Conservation (phyloP, 2,113 vertebrate species). For the Axis porcinus region DNA sequence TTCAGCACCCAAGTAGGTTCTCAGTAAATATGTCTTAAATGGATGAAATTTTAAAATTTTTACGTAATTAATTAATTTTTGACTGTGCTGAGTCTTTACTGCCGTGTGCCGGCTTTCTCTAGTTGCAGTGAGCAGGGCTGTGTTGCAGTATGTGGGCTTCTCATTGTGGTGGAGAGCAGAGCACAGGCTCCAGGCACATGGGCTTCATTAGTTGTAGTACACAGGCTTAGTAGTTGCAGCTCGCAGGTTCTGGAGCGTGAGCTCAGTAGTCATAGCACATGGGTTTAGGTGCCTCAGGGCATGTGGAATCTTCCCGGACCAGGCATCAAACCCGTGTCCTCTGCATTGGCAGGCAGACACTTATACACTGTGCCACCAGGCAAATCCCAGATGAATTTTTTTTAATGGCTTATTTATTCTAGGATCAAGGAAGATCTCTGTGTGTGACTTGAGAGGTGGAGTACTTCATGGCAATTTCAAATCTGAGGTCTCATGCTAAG, state of each 20-base stretch:
- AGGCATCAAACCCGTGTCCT: not conserved
- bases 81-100: not conserved
- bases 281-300: not conserved
- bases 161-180: not conserved
- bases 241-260: not conserved
- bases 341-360: not conserved
- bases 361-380: not conserved
- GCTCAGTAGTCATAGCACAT: not conserved
- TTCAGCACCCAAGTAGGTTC: not conserved
- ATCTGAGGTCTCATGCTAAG: not conserved
- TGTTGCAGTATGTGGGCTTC: not conserved
- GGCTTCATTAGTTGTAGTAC: not conserved
- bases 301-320: not conserved
- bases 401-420: not conserved
- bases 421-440: not conserved
- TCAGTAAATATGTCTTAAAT: not conserved
- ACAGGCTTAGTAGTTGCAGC: not conserved
- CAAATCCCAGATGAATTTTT: not conserved
- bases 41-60: not conserved
- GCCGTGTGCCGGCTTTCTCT: not conserved
- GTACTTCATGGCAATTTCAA: not conserved
- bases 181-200: not conserved
- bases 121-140: not conserved
- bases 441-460: not conserved
- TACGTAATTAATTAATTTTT: not conserved